Evolutionary conservation across 2,888 invertebrate species (phyloP).

Genomic region (Melanotus villosus): DNA sequence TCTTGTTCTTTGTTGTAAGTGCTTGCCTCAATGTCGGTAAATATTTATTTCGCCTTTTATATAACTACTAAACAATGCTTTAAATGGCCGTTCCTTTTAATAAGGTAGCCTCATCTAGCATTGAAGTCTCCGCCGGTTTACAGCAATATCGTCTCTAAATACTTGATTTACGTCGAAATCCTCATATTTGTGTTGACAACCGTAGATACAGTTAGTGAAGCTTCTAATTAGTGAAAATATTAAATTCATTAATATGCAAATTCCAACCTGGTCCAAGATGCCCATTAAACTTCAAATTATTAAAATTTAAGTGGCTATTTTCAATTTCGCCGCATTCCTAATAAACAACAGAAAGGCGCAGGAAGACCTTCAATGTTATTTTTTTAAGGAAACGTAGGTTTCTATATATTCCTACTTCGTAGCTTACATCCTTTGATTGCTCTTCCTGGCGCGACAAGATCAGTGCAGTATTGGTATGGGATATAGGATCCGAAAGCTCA

Average conservation of each 20-base stretch:
- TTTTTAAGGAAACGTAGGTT: constrained; percentile 28
- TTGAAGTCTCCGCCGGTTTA: no score
- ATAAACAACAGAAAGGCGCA: background rate
- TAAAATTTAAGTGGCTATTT: background rate
- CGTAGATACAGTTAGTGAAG: background rate
- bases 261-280: background rate
- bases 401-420: constrained; percentile 30
- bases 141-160: no score
- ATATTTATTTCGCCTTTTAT: constrained; percentile 5
- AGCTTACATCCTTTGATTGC: constrained; percentile 24
- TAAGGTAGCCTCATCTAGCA: background rate
- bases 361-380: background rate
- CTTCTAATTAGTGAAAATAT: constrained; percentile 9
- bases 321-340: background rate
- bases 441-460: constrained; percentile 45
- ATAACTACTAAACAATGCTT: background rate
- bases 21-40: background rate
- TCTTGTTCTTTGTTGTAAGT: background rate
- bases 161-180: background rate
- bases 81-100: background rate
- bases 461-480: constrained; percentile 43
- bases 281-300: constrained; percentile 1
- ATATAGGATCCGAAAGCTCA: constrained; percentile 34
- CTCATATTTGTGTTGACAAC: background rate
- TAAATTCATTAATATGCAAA: constrained; percentile 12